These are phyloP conservation scores for Callocephalon fimbriatum DNA, from an alignment of 2,113 vertebrate species.

Conservation along the genomic window DNA sequence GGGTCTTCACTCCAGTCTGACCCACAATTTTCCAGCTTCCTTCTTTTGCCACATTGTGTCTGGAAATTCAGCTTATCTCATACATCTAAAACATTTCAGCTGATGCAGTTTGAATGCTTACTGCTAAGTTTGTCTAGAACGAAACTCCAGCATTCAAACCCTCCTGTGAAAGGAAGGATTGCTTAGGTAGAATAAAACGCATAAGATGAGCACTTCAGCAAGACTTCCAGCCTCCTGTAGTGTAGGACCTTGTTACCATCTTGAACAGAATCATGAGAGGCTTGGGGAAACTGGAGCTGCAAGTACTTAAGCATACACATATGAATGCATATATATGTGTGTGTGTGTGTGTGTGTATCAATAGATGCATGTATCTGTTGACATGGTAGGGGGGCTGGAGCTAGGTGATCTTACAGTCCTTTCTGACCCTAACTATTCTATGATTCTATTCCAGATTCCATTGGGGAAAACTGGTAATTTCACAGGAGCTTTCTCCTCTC, in stretches of 20 bases:
- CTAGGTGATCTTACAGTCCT: no score
- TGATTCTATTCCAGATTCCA: not conserved
- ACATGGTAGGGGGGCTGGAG: no score
- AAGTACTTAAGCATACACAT: not conserved
- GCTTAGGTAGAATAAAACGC: not conserved
- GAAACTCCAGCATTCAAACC: not conserved
- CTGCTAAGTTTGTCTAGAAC: not conserved
- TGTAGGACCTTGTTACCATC: not conserved
- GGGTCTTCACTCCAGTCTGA: not conserved
- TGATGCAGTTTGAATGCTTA: not conserved
- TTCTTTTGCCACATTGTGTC: fast-evolving
- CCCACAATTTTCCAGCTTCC: not conserved
- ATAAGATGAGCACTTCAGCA: fast-evolving
- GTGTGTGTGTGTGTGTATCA: not conserved
- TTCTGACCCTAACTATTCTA: no score
- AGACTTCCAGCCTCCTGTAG: not conserved
- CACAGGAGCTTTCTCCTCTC: not conserved
- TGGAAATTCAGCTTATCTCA: not conserved
- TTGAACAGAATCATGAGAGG: not conserved
- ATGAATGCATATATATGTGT: fast-evolving
- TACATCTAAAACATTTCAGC: not conserved
- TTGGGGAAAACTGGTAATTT: not conserved
- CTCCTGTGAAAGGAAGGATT: not conserved
- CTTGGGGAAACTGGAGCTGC: not conserved
- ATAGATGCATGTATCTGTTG: no score